Conservation (phyloP, 2,888 invertebrate genomes). For the Dolomedes plantarius region DNA sequence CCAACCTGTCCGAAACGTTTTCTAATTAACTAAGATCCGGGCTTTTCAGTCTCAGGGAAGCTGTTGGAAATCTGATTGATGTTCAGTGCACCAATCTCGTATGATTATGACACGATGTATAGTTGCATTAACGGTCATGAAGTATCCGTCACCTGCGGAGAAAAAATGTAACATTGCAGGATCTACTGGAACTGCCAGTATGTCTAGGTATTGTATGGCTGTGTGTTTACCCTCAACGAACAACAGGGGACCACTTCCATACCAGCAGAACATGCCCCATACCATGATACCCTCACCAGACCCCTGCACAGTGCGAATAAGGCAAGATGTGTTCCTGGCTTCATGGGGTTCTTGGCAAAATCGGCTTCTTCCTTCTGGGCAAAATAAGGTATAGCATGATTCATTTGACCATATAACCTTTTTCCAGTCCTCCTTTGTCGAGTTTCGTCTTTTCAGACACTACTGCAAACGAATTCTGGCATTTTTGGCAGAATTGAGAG, state of each 20-base stretch:
- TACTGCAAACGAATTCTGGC: background rate
- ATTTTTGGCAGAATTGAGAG: background rate
- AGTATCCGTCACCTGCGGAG: background rate
- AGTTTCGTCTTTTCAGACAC: background rate
- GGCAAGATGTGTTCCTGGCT: background rate
- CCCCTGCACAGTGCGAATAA: background rate
- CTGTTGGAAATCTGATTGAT: background rate
- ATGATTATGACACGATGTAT: background rate
- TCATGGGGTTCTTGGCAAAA: background rate
- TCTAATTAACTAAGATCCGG: background rate
- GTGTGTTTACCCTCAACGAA: background rate
- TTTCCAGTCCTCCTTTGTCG: background rate
- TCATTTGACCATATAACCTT: background rate
- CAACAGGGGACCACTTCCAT: background rate
- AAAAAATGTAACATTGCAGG: slow-evolving; percentile 8
- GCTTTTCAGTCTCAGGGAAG: background rate
- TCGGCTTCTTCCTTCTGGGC: background rate
- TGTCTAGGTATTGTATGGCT: background rate
- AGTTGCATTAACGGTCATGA: background rate
- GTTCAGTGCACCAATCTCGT: background rate
- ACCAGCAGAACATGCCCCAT: background rate
- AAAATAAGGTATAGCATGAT: background rate
- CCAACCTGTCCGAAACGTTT: background rate
- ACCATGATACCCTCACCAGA: background rate
- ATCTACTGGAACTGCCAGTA: slow-evolving; percentile 7